These are phyloP conservation scores for Rhinogobio ventralis DNA, from an alignment of 2,797 vertebrate genomes.

Conservation along the genomic window DNA sequence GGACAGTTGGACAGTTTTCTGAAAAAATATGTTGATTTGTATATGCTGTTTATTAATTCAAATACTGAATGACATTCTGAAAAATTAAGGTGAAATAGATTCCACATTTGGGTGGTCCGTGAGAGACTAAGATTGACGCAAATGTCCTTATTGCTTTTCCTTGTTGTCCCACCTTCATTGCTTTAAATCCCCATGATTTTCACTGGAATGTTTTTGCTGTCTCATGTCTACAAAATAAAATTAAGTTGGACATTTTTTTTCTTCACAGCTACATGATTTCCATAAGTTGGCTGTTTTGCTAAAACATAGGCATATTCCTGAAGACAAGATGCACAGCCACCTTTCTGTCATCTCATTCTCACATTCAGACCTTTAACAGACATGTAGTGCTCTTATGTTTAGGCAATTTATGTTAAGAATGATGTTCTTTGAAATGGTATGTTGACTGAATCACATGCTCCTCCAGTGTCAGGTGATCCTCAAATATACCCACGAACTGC, in stretches of 20 bases:
- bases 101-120: not conserved
- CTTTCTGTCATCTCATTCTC: not conserved
- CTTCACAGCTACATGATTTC: not conserved
- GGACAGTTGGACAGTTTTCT: not conserved
- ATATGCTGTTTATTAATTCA: not conserved
- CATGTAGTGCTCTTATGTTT: constrained; percentile 34
- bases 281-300: constrained; percentile 9
- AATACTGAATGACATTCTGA: not conserved
- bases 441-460: constrained; percentile 5
- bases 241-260: constrained; percentile 24
- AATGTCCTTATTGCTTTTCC: constrained; percentile 17
- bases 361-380: constrained; percentile 5
- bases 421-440: constrained; percentile 14
- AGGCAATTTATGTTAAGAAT: not conserved
- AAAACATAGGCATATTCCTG: not conserved
- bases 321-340: not conserved
- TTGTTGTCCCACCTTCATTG: constrained; percentile 21
- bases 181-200: constrained; percentile 43
- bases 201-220: constrained; percentile 4
- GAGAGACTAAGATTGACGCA: not conserved
- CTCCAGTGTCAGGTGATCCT: not conserved
- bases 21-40: not conserved
- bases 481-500: not conserved
- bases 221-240: constrained; percentile 43
- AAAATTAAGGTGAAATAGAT: not conserved